Evolutionary conservation across 2,113 vertebrate species (phyloP).

Genomic region (Puntigrus tetrazona): DNA sequence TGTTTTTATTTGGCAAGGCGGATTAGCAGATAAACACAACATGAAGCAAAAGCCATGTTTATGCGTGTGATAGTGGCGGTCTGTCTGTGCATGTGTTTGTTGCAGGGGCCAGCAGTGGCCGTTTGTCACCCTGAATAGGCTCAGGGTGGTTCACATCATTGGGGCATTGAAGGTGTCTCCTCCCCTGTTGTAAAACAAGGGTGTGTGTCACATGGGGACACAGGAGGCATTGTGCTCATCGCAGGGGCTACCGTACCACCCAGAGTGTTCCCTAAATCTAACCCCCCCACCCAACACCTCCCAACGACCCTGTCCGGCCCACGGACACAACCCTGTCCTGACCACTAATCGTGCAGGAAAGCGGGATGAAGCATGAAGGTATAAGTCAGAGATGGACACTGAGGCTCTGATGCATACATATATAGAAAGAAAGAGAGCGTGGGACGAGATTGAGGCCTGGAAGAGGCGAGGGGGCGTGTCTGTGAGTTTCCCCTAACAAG

Average conservation of each 20-base stretch:
- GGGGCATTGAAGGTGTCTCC: slow-evolving; percentile 87
- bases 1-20: neutral
- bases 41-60: slow-evolving; percentile 8
- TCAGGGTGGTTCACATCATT: slow-evolving; percentile 90
- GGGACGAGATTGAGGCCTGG: slow-evolving; percentile 14
- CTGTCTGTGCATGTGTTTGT: slow-evolving; percentile 56
- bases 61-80: slow-evolving; percentile 21
- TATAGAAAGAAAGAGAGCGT: slow-evolving; percentile 9
- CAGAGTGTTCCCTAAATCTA: slow-evolving; percentile 83
- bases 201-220: slow-evolving; percentile 83
- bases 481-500: slow-evolving; percentile 83
- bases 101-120: slow-evolving; percentile 79
- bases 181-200: slow-evolving; percentile 99
- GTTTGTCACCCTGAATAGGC: slow-evolving; percentile 89
- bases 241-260: slow-evolving; percentile 88
- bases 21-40: neutral
- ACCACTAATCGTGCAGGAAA: slow-evolving; percentile 61
- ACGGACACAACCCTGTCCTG: slow-evolving; percentile 18
- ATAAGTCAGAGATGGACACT: neutral
- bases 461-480: slow-evolving; percentile 81
- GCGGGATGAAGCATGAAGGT: neutral
- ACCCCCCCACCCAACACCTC: slow-evolving; percentile 57
- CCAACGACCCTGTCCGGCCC: slow-evolving; percentile 31
- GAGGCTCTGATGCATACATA: neutral
- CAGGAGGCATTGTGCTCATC: slow-evolving; percentile 85